Base-by-base conservation (phyloP, 1,140 invertebrate species). In the Lordiphosa mommai region DNA sequence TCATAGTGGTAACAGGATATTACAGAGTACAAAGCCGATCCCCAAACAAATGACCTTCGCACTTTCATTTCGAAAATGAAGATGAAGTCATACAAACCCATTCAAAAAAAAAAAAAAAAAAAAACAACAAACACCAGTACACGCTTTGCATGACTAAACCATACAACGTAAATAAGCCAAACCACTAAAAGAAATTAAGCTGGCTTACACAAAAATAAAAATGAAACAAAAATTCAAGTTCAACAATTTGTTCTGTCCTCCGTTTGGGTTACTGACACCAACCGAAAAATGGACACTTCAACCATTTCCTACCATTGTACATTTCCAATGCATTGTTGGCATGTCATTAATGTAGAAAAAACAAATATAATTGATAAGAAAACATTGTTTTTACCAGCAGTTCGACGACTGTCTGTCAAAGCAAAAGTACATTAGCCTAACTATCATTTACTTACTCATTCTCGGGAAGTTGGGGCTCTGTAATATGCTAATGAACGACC, bases 401-500 rank as follows among this genome's bases (percentile, higher is more conserved):
- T 48, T 38, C 10, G 52, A 46, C n/a, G 32, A 33, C 47, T 36
- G 44, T 65, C 47, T 57, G 56, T 63, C 56, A 50, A 57, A 34
- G 50, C 64, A 56, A 49, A 60, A 65, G 50, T 65, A 67, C 76
- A 82, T 82, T 76, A 82, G 76, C 40, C 71, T 37, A 71, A 82
- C 76, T 74, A 82, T 67, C 50, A 12, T 32, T 16, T 37, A 0
- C 14, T 14, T 17, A 37, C 41, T 40, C 14, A 34, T 27, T 4
- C 23, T 20, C 16, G 10, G 13, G 43, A 20, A 49, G 36, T 27
- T 20, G 30, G 50, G 16, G 29, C 50, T 37, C 41, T 44, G 60
- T 47, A 67, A 84, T 72, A 84, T 84, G 76, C 71, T 82, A 82
- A 82, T 84, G 76, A 82, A 82, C 67, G 76, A 43, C 76, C 76